Conservation (phyloP, 2,797 vertebrate species). For the Malurus splendens region DNA sequence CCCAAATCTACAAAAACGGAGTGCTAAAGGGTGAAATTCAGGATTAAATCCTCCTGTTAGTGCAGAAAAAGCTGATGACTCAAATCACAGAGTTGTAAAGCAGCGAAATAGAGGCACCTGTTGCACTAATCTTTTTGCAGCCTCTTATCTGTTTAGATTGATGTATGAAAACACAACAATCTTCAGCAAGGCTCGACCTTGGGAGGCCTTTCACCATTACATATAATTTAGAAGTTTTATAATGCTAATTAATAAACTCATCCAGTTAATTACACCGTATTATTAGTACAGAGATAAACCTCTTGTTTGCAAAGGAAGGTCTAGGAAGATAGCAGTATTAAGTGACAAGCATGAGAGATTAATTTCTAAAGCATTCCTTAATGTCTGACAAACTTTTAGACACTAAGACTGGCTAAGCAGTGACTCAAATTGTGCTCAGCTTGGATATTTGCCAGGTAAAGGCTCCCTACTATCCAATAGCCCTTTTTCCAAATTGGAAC, state of each 20-base stretch:
- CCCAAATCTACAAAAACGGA: background rate
- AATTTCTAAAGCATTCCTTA: slow-evolving; percentile 1
- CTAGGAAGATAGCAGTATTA: slow-evolving; percentile 8
- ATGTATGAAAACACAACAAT: slow-evolving; percentile 12
- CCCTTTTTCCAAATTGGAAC: background rate
- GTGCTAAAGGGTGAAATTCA: background rate
- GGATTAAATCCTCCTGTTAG: background rate
- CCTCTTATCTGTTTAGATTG: background rate
- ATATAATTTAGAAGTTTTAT: slow-evolving; percentile 22
- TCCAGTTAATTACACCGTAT: slow-evolving; percentile 18
- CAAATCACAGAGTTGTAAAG: background rate
- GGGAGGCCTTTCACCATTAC: background rate
- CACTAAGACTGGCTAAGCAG: background rate
- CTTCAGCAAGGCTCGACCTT: background rate
- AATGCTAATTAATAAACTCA: slow-evolving; percentile 36
- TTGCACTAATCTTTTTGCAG: background rate
- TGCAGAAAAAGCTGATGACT: background rate
- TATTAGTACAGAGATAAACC: slow-evolving; percentile 11
- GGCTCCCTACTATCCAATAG: background rate
- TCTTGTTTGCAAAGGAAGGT: slow-evolving; percentile 31
- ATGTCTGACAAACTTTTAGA: slow-evolving; percentile 2
- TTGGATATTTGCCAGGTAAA: background rate
- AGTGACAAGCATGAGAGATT: slow-evolving; percentile 7
- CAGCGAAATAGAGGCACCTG: background rate
- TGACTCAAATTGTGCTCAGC: background rate